Evolutionary conservation across 2,888 invertebrate genomes (phyloP), one percentile per base, ranked within the genome.

Genomic region (Melanostoma mellinum): DNA sequence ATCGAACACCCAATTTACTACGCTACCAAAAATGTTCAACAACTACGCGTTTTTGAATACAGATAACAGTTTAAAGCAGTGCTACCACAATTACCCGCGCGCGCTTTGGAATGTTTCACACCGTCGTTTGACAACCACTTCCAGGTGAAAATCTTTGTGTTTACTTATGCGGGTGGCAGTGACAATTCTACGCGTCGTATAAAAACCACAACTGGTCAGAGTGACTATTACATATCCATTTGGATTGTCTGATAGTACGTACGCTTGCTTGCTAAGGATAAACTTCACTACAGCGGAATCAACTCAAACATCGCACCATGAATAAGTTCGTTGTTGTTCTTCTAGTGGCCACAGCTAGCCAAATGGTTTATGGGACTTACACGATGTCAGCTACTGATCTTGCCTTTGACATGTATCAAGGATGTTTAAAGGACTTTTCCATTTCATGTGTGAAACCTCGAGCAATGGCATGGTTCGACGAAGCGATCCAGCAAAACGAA

Each of bases 401-500:
- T 88, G 92, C 94, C 20, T 92, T 92, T 85, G 95, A 94, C 88
- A 94, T 95, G 91, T 95, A 95, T 89, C 91, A 92, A 67, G 93
- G 93, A 89, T 95, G 95, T 88, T 89, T 95, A 58, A 94, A 94
- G 89, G 93, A 94, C 87, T 94, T 94, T 88, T 94, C 94, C 50
- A 92, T 94, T 85, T 93, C 93, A 88, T 97, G 97, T 91, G 94
- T 95, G 69, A 95, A 95, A 88, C 96, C 96, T 6, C 95, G 95
- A 90, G 93, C 96, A 55, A 90, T 96, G 88, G 93, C 94, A 86
- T 96, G 96, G 94, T 93, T 96, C 87, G 94, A 94, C 86, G 92
- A 93, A 78, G 95, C 94, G 3, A 91, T 93, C 30, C 92, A 93
- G 87, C 93, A 95, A 87, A 94, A 95, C 73, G 94, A 94, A 88